Evolutionary conservation across 2,888 invertebrate species (phyloP).

Genomic region (Furcula furcula): DNA sequence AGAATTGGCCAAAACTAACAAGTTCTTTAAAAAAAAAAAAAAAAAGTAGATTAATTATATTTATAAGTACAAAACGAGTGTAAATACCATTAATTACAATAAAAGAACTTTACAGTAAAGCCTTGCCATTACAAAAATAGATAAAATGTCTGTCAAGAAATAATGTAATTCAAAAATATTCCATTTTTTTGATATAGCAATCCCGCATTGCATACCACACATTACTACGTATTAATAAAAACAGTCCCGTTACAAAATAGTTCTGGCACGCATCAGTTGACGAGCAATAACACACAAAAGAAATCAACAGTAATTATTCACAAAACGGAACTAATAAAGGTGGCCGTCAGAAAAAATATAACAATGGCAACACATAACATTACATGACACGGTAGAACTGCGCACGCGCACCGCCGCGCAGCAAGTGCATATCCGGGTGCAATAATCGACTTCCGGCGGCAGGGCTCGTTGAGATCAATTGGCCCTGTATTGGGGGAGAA

Average conservation of each 20-base stretch:
- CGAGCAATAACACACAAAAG: not conserved
- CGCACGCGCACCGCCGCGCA: constrained; percentile 33
- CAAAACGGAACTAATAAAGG: constrained; percentile 23
- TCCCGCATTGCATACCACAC: too few species aligned
- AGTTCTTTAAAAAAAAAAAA: too few species aligned
- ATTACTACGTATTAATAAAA: too few species aligned
- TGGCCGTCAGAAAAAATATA: constrained; percentile 22
- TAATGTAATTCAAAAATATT: too few species aligned
- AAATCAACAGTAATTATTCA: constrained; percentile 1
- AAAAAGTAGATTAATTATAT: too few species aligned
- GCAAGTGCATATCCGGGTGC: constrained; percentile 65
- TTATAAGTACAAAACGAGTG: too few species aligned
- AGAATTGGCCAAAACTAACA: too few species aligned
- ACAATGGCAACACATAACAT: constrained; percentile 25
- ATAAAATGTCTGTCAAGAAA: too few species aligned
- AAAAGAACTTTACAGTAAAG: too few species aligned
- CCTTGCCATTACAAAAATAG: too few species aligned
- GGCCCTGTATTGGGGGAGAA: constrained; percentile 37
- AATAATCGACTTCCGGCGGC: constrained; percentile 53
- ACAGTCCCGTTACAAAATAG: not conserved
- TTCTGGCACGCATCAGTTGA: not conserved
- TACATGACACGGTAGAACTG: constrained; percentile 32
- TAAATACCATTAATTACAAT: too few species aligned
- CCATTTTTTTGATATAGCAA: too few species aligned
- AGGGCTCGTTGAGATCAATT: constrained; percentile 57